A percentile compares a stretch with the other conserved stretches of the same genome.
Evolutionary conservation across 2,113 vertebrate genomes (phyloP).

Genomic region (Anhinga anhinga): DNA sequence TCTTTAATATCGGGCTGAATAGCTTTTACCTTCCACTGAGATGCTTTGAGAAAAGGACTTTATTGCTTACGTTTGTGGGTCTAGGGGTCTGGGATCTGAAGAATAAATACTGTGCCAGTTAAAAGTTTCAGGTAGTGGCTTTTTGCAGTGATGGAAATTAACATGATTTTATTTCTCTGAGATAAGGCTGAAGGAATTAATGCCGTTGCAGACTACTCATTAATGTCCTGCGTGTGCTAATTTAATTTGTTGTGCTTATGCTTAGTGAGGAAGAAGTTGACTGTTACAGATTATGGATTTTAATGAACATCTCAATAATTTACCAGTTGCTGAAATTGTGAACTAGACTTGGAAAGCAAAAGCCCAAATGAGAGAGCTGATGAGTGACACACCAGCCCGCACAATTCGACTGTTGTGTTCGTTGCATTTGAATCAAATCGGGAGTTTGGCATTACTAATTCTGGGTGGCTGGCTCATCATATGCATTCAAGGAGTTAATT

Average conservation of each 20-base stretch:
- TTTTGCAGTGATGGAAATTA: neutral
- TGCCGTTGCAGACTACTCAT: neutral
- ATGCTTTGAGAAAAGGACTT: neutral
- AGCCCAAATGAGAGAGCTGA: neutral
- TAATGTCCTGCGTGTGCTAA: neutral
- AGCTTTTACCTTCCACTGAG: neutral
- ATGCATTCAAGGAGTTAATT: constrained; percentile 69
- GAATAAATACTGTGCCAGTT: neutral
- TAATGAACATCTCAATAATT: constrained; percentile 58
- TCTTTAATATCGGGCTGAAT: neutral
- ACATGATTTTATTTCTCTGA: neutral
- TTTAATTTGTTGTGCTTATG: constrained; percentile 20
- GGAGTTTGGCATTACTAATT: constrained; percentile 67
- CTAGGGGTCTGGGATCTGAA: neutral
- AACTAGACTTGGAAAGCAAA: constrained; percentile 20
- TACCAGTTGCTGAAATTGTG: constrained; percentile 12
- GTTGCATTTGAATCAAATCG: constrained; percentile 52
- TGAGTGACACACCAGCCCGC: constrained; percentile 23
- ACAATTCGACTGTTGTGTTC: constrained; percentile 45
- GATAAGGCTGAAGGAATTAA: neutral
- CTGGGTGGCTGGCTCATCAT: constrained; percentile 56
- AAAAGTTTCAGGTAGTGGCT: neutral
- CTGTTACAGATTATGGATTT: constrained; percentile 44
- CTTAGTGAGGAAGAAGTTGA: constrained; percentile 6
- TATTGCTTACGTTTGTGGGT: neutral